phyloP scores from a whole-genome alignment of 2,113 vertebrate genomes.

The Garra rufa region DNA sequence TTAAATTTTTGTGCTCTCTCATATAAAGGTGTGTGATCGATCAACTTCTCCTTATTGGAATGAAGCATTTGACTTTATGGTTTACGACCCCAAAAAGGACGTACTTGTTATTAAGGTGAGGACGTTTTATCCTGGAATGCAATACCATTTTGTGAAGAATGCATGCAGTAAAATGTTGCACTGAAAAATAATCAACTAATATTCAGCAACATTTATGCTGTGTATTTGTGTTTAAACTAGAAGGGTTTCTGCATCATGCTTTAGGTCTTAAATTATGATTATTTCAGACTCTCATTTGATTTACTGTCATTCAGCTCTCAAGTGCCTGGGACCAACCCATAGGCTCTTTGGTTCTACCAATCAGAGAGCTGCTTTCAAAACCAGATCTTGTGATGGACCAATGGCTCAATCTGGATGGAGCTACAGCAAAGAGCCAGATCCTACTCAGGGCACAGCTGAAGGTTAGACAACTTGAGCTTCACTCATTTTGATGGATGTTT shows the following conservation, averaged over 20 bases:
- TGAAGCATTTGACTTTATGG: constrained; percentile 83
- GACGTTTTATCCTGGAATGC: not conserved
- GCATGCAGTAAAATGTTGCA: not conserved
- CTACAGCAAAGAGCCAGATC: constrained; percentile 79
- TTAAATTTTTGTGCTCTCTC: not conserved
- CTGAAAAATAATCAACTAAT: not conserved
- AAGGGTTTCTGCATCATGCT: not conserved
- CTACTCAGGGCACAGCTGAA: constrained; percentile 86
- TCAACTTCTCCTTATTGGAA: constrained; percentile 83
- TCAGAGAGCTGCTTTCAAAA: constrained; percentile 81
- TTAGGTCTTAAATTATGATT: not conserved
- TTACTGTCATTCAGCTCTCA: constrained; percentile 69
- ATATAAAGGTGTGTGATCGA: constrained; percentile 77
- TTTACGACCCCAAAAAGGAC: constrained; percentile 82
- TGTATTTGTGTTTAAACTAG: not conserved
- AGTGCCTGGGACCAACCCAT: constrained; percentile 76
- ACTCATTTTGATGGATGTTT: not conserved
- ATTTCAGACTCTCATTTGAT: not conserved
- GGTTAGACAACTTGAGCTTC: constrained; percentile 65
- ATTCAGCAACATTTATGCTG: not conserved
- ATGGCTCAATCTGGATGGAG: constrained; percentile 82
- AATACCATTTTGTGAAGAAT: not conserved
- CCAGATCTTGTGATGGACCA: constrained; percentile 81
- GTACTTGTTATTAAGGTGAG: constrained; percentile 84
- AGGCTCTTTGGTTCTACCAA: constrained; percentile 81